A percentile compares a stretch with the other conserved stretches of the same genome.
Conservation (phyloP, 2,113 vertebrate species). For the Fukomys damarensis region DNA sequence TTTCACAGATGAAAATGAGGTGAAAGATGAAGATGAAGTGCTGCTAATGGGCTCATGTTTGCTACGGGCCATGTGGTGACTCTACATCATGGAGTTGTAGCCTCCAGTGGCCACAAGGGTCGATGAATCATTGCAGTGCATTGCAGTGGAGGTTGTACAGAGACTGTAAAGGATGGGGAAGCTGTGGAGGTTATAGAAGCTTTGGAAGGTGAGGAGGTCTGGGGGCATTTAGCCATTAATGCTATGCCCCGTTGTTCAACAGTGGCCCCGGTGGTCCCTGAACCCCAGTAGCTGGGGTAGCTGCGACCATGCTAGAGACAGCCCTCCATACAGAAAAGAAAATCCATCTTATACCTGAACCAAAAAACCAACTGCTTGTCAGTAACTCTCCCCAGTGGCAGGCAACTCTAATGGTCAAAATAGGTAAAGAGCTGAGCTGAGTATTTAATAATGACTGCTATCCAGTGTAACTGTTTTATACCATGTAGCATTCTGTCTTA, state of each 20-base stretch:
- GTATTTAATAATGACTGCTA: neutral
- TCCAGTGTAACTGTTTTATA: neutral
- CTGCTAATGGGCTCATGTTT: neutral
- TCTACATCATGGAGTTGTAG: neutral
- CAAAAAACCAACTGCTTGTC: neutral
- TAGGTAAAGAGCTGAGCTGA: neutral
- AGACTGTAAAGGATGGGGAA: neutral
- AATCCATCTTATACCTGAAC: neutral
- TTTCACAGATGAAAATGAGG: neutral
- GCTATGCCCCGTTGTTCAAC: neutral
- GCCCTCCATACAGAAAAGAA: neutral
- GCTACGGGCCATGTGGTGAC: neutral
- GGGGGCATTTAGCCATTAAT: neutral
- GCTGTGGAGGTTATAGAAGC: neutral
- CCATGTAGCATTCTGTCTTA: no score
- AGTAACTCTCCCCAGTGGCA: neutral
- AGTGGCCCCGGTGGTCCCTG: neutral
- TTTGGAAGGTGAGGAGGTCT: no score
- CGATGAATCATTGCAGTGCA: neutral
- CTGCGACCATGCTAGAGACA: neutral
- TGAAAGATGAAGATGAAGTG: neutral
- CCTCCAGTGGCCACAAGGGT: neutral
- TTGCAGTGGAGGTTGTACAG: neutral
- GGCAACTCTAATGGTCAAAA: neutral
- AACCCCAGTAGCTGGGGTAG: neutral